phyloP scores from a whole-genome alignment of 92 coral and sea anemone species.

The Actinostola sp. region DNA sequence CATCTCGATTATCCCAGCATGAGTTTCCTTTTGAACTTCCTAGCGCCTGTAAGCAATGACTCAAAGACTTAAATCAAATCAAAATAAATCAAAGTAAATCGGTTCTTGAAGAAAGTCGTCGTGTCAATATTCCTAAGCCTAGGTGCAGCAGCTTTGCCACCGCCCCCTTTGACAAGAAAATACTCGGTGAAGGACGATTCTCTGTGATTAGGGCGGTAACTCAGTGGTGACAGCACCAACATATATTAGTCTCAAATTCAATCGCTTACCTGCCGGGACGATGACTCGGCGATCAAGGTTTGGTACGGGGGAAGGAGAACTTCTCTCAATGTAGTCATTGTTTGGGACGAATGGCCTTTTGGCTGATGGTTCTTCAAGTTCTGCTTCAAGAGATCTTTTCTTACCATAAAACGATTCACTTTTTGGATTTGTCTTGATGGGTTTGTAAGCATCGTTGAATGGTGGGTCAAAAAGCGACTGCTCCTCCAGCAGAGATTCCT shows the following conservation, averaged over 20 bases:
- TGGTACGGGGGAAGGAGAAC: slow-evolving; percentile 88
- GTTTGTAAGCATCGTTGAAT: slow-evolving; percentile 93
- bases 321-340: slow-evolving; percentile 93
- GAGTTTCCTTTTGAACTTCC: no score
- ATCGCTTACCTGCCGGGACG: slow-evolving; percentile 95
- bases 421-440: slow-evolving; percentile 70
- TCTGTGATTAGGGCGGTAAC: slow-evolving; percentile 40
- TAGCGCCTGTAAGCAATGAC: no score
- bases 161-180: slow-evolving; percentile 31
- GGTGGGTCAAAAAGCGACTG: slow-evolving; percentile 93
- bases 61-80: background rate
- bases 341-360: slow-evolving; percentile 90
- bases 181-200: slow-evolving; percentile 3
- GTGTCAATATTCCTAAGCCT: slow-evolving; percentile 16
- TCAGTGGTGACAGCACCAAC: slow-evolving; percentile 47
- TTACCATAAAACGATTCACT: slow-evolving; percentile 73
- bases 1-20: background rate
- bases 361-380: slow-evolving; percentile 90
- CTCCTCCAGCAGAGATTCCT: slow-evolving; percentile 86
- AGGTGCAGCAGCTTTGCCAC: slow-evolving; percentile 28
- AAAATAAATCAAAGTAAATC: background rate
- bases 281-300: slow-evolving; percentile 92
- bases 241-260: slow-evolving; percentile 32
- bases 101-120: background rate
- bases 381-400: slow-evolving; percentile 85